phyloP scores from a whole-genome alignment of 2,888 invertebrate genomes.

The Magallana nippona region DNA sequence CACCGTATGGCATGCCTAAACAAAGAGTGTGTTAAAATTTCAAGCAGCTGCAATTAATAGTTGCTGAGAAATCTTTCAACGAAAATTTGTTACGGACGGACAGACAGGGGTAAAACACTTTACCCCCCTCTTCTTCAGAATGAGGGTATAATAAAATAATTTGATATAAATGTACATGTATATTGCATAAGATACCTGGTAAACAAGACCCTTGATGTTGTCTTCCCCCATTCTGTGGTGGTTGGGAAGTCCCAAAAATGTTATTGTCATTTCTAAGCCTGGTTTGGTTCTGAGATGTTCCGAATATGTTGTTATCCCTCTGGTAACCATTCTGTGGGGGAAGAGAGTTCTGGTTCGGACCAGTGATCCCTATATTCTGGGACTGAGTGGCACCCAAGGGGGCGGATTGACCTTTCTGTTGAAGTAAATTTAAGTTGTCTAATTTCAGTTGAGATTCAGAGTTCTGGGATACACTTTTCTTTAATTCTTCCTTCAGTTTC shows the following conservation, averaged over 20 bases:
- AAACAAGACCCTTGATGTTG: slow-evolving; percentile 5
- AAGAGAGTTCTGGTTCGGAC: not conserved
- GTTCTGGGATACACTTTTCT: slow-evolving; percentile 14
- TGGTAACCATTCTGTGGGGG: slow-evolving; percentile 1
- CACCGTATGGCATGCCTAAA: no score
- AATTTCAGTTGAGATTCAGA: slow-evolving; percentile 33
- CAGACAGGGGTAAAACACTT: no score
- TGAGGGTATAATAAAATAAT: no score
- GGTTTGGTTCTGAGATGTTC: not conserved
- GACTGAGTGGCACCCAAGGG: not conserved
- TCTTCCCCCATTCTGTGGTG: slow-evolving; percentile 10
- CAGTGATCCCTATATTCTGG: not conserved
- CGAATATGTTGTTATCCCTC: not conserved
- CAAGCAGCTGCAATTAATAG: no score
- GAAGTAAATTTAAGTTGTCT: slow-evolving; percentile 24
- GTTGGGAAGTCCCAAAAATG: not conserved
- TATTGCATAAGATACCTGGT: not conserved
- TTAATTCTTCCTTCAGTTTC: slow-evolving; percentile 22
- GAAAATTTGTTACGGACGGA: no score
- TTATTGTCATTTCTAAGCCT: not conserved
- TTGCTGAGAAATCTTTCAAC: no score
- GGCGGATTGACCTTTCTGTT: slow-evolving; percentile 19
- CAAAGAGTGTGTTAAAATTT: no score
- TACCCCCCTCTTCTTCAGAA: no score
- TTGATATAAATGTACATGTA: not conserved